phyloP scores from a whole-genome alignment of 1,140 invertebrate species.

The Drosophila yakuba region DNA sequence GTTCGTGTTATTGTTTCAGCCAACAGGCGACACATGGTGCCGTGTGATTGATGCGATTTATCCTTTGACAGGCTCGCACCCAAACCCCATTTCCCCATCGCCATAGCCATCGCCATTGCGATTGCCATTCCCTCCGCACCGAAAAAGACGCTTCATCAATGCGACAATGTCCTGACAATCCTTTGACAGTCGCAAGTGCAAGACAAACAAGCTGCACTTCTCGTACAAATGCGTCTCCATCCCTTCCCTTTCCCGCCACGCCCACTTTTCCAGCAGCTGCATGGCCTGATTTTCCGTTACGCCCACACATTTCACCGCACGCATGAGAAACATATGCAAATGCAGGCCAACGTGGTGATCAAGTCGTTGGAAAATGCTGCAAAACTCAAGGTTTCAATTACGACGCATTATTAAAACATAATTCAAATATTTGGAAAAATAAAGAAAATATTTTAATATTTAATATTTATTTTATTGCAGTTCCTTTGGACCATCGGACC shows the following conservation, averaged over 20 bases:
- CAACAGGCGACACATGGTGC: slow-evolving; percentile 34
- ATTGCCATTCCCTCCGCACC: slow-evolving; percentile 2
- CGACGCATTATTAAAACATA: no score
- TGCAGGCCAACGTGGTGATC: slow-evolving; percentile 6
- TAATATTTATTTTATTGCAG: no score
- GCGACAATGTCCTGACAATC: slow-evolving; percentile 55
- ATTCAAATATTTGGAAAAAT: no score
- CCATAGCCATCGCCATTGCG: background rate
- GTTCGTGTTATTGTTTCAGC: slow-evolving; percentile 22
- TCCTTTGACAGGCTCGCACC: slow-evolving; percentile 37
- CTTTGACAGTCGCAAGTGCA: slow-evolving; percentile 52
- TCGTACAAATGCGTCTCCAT: slow-evolving; percentile 29
- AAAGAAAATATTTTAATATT: background rate
- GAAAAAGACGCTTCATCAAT: slow-evolving; percentile 56
- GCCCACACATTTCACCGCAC: background rate
- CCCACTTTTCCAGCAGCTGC: slow-evolving; percentile 4
- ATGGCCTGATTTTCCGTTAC: background rate
- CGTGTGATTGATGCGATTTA: slow-evolving; percentile 60
- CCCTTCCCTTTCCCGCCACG: background rate
- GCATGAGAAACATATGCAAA: slow-evolving; percentile 37
- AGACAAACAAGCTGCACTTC: slow-evolving; percentile 62
- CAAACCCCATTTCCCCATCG: background rate
- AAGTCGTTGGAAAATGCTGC: background rate
- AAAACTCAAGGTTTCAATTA: background rate
- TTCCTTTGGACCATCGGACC: background rate